A percentile compares a stretch with the other conserved stretches of the same genome.
Evolutionary conservation across 37 sponge, comb jelly and placozoan species (phyloP).

Genomic region (Amphimedon queenslandica): DNA sequence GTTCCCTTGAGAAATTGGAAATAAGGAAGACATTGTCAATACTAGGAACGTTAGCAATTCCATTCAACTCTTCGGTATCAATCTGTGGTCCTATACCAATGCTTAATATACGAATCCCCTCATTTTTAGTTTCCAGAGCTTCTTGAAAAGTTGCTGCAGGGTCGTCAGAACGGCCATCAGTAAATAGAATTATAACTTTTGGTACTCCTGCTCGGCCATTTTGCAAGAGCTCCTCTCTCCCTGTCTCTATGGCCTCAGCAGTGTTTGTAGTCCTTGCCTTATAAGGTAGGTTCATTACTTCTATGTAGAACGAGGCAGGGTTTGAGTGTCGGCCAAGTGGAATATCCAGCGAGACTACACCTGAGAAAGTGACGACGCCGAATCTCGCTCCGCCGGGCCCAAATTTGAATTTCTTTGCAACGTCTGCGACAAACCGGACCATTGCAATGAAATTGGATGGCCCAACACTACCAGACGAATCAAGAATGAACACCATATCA

Average conservation of each 20-base stretch:
- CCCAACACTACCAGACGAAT: conserved; percentile 14
- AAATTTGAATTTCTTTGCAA: neutral
- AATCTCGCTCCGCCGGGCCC: neutral
- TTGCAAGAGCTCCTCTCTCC: neutral
- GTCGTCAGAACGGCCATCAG: neutral
- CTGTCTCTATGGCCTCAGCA: neutral
- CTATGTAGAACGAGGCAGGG: conserved; percentile 5
- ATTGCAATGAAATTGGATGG: neutral
- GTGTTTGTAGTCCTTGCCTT: neutral
- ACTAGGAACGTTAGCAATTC: neutral
- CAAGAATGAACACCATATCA: conserved; percentile 15
- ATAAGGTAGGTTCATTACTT: neutral
- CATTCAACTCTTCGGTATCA: neutral
- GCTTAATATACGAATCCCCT: neutral
- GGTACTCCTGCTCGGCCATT: neutral
- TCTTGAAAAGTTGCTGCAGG: neutral
- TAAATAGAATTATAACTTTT: neutral
- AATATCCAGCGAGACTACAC: neutral
- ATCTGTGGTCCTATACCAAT: neutral
- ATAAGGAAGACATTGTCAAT: neutral
- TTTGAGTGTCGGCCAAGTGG: neutral
- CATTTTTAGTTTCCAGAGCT: neutral
- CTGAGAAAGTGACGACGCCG: neutral
- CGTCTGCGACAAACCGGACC: neutral
- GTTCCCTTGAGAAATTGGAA: neutral